Conservation (phyloP, 2,797 vertebrate species). For the Neosalanx taihuensis region DNA sequence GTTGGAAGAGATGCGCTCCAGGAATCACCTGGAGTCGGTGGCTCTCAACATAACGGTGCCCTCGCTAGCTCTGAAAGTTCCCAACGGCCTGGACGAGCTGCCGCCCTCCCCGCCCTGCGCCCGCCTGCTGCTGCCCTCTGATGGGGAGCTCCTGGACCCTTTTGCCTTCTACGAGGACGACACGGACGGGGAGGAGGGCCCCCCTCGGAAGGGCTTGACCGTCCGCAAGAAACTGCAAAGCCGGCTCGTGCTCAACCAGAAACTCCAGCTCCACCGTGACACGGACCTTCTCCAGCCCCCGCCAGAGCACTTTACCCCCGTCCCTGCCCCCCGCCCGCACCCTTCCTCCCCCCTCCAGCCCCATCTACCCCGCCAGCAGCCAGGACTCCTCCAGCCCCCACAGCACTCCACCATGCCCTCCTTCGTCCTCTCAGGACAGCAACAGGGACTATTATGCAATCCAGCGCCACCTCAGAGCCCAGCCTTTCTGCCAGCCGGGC, state of each 20-base stretch:
- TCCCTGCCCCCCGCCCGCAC: constrained; percentile 75
- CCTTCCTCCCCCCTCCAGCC: constrained; percentile 73
- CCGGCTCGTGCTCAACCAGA: constrained; percentile 87
- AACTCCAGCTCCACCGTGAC: constrained; percentile 83
- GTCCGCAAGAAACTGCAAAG: constrained; percentile 92
- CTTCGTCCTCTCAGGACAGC: constrained; percentile 73
- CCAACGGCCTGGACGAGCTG: constrained; percentile 92
- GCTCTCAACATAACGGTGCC: constrained; percentile 96
- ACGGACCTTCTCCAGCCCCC: constrained; percentile 79
- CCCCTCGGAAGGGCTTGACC: constrained; percentile 82
- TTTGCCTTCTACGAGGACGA: constrained; percentile 94
- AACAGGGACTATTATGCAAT: constrained; percentile 93
- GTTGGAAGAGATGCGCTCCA: constrained; percentile 88
- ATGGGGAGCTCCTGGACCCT: constrained; percentile 90
- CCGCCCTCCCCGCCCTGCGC: constrained; percentile 91
- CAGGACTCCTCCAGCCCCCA: constrained; percentile 70
- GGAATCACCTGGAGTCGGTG: constrained; percentile 92
- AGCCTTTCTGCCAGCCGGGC: constrained; percentile 90
- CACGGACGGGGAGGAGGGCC: constrained; percentile 81
- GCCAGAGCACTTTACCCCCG: constrained; percentile 94
- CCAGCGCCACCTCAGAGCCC: constrained; percentile 91
- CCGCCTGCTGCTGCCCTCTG: constrained; percentile 84
- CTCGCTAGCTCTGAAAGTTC: constrained; percentile 88
- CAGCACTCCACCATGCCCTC: constrained; percentile 78
- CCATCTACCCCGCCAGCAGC: constrained; percentile 69